Base-by-base conservation (phyloP, 2,113 vertebrate genomes). In the Eurystomus gularis region DNA sequence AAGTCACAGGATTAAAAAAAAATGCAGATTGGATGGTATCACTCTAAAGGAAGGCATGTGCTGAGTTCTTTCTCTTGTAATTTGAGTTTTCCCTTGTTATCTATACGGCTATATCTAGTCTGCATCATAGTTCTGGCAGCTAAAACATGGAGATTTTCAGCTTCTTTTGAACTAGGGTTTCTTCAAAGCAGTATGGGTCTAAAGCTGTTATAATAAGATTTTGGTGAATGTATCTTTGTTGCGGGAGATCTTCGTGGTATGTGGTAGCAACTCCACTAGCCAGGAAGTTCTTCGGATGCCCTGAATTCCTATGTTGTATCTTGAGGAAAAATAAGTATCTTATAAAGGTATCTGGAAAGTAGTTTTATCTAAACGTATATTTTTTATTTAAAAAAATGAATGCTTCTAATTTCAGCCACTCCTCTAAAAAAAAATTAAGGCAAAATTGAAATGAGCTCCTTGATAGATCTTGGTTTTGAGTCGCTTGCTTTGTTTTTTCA, bases 401-500 rank as follows among this genome's bases (percentile, higher is more conserved):
- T 31, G 3, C 52, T n/a, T 13, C 33, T 60, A n/a, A 72, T 28
- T 82, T 42, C 12, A 75, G 14, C 14, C 9, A 26, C 10, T 61
- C 8, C 4, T 26, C 10, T 13, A 6, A 52, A 76, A 68, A 44
- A 55, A 15, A 26, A 18, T 15, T 9, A 29, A 46, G 4, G 2
- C 23, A n/a, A 70, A 73, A 88, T 28, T 78, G 29, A 52, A 84
- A 68, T 23, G 1, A 81, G 2, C 6, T 85, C 10, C 7, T 66
- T 70, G 51, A 23, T 75, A 31, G 39, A 48, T 28, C 16, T 61
- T 46, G 13, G 8, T 5, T 88, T 86, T 91, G 14, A 79, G 40
- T 81, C 58, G 16, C 24, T 90, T 80, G 48, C 70, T 77, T 37
- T 82, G 9, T 37, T 92, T 87, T 48, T 65, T 49, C 95, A 99